Evolutionary conservation across 53 echinoderm and acorn worm genomes (phyloP).

Genomic region (Echinarachnius parma): DNA sequence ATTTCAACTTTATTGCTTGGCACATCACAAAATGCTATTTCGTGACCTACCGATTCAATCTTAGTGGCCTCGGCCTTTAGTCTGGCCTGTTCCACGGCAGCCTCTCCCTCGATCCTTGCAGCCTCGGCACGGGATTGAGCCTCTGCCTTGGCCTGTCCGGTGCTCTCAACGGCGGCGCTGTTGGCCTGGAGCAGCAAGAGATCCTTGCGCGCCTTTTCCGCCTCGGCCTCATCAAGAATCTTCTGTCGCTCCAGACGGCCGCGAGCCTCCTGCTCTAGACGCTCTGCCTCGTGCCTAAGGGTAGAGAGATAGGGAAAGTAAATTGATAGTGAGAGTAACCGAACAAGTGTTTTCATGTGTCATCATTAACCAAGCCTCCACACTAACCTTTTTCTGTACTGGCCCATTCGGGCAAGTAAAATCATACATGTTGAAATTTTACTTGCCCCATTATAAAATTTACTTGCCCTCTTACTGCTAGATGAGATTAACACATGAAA

Average conservation of each 20-base stretch:
- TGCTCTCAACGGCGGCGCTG: slow-evolving; percentile 98
- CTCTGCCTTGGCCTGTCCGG: slow-evolving; percentile 99
- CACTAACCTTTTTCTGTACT: background rate
- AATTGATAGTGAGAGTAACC: background rate
- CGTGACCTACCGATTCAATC: slow-evolving; percentile 57
- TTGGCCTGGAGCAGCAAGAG: slow-evolving; percentile 91
- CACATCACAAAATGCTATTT: too few species aligned
- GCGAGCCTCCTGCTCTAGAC: slow-evolving; percentile 92
- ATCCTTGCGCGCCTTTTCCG: slow-evolving; percentile 96
- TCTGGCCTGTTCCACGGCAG: slow-evolving; percentile 93
- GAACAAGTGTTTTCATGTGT: background rate
- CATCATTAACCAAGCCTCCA: background rate
- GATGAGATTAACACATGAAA: too few species aligned
- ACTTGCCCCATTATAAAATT: too few species aligned
- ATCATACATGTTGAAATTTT: too few species aligned
- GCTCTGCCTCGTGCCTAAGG: slow-evolving; percentile 94
- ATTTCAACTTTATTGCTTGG: too few species aligned
- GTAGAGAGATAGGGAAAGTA: background rate
- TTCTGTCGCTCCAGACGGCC: slow-evolving; percentile 98
- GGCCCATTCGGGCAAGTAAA: too few species aligned
- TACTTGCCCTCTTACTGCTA: too few species aligned
- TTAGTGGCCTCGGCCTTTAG: slow-evolving; percentile 96
- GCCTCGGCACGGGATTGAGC: slow-evolving; percentile 97
- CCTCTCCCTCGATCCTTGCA: slow-evolving; percentile 93
- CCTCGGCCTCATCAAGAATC: slow-evolving; percentile 96